phyloP scores from a whole-genome alignment of 1,140 invertebrate genomes.

The Drosophila baimaii region DNA sequence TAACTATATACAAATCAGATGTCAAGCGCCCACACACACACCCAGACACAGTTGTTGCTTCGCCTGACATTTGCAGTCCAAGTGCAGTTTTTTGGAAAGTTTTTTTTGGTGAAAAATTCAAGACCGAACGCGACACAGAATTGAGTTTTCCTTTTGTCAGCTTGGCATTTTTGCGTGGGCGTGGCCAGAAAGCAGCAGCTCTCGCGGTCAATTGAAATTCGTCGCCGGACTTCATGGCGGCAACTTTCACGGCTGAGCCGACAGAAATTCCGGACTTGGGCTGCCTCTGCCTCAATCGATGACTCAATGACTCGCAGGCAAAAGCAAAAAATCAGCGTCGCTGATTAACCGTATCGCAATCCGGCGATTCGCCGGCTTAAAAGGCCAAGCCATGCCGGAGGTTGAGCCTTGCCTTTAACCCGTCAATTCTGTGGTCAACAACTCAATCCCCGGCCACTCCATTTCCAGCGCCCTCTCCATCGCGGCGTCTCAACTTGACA shows the following conservation, averaged over 20 bases:
- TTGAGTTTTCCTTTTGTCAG: constrained; percentile 49
- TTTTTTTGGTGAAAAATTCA: constrained; percentile 48
- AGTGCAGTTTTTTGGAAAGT: constrained; percentile 47
- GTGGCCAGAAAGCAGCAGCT: constrained; percentile 43
- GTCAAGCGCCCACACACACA: constrained; percentile 40
- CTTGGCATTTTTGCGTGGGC: constrained; percentile 57
- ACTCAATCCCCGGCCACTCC: constrained; percentile 52
- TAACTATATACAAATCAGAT: constrained; percentile 55
- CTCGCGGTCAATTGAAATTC: constrained; percentile 60
- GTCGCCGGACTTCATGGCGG: constrained; percentile 42
- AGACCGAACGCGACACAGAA: constrained; percentile 33
- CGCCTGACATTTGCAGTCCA: constrained; percentile 49
- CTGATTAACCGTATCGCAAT: constrained; percentile 45
- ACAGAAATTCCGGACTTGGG: constrained; percentile 14
- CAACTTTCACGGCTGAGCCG: constrained; percentile 55
- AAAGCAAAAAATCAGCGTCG: background rate
- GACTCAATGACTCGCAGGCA: constrained; percentile 40
- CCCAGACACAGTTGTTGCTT: too few species aligned
- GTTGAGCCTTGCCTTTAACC: constrained; percentile 55
- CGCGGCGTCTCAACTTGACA: constrained; percentile 64
- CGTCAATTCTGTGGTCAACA: constrained; percentile 58
- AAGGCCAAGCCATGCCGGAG: constrained; percentile 23
- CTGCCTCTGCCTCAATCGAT: constrained; percentile 18
- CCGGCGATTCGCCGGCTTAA: constrained; percentile 25
- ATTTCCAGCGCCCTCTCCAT: constrained; percentile 14